Evolutionary conservation across 2,113 vertebrate species (phyloP).

Genomic region (Oenanthe oenanthe): DNA sequence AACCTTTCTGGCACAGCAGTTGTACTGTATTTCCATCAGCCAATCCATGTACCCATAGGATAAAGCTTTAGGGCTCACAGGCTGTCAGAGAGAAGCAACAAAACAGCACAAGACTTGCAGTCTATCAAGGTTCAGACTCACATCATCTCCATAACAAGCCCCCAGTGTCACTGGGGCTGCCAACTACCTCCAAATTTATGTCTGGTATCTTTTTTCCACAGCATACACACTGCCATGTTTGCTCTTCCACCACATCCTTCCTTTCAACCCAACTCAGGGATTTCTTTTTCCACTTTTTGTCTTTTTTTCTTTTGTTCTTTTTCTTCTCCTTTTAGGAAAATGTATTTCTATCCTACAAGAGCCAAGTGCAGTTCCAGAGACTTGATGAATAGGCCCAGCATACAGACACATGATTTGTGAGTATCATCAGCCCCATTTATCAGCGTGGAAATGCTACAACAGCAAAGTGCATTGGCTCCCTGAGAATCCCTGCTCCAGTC

Average conservation of each 20-base stretch:
- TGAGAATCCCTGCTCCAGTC: background rate
- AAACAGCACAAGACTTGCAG: background rate
- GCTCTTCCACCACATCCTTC: background rate
- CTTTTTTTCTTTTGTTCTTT: background rate
- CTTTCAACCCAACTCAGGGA: background rate
- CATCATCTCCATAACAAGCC: background rate
- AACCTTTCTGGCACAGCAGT: background rate
- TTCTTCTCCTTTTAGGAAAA: background rate
- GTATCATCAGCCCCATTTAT: background rate
- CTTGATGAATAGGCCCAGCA: background rate
- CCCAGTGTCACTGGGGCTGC: background rate
- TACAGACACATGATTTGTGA: background rate
- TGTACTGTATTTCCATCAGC: background rate
- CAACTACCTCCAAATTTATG: background rate
- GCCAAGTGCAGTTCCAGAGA: background rate
- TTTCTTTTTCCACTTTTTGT: background rate
- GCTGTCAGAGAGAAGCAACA: background rate
- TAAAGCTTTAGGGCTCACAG: background rate
- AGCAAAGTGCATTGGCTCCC: background rate
- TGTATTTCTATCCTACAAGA: background rate
- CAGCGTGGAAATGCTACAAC: background rate
- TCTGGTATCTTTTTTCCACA: background rate
- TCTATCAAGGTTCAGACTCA: background rate
- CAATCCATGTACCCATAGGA: background rate
- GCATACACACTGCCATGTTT: background rate